These are phyloP conservation scores for Cyphomyrus discorhynchus DNA, from an alignment of 2,113 vertebrate species.

Conservation along the genomic window DNA sequence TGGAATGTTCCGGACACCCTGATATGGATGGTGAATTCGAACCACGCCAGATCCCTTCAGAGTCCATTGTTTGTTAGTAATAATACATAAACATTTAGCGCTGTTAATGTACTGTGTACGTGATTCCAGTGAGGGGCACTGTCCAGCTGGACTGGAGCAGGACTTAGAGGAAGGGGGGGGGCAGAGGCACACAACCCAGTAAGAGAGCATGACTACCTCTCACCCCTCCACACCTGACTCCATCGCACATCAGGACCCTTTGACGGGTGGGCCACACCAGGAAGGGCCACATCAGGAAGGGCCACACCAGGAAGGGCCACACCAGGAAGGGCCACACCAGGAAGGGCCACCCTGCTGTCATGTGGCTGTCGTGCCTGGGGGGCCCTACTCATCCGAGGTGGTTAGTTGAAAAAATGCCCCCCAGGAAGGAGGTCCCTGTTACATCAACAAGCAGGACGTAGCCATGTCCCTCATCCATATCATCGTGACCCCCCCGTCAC, in stretches of 20 bases:
- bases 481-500: background rate
- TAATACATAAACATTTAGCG: background rate
- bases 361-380: constrained; percentile 36
- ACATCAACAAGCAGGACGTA: background rate
- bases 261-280: constrained; percentile 46
- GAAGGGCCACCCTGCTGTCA: constrained; percentile 7
- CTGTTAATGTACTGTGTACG: background rate
- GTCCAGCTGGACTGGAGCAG: background rate
- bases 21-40: background rate
- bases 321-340: constrained; percentile 40
- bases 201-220: constrained; percentile 11
- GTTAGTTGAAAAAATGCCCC: background rate
- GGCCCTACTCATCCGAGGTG: background rate
- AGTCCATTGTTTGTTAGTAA: background rate
- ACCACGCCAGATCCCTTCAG: background rate
- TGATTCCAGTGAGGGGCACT: background rate
- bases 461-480: background rate
- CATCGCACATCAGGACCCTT: constrained; percentile 35
- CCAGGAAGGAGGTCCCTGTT: too few relatives aligned
- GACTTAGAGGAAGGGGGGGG: background rate
- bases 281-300: constrained; percentile 34
- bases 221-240: background rate
- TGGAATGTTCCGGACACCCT: background rate
- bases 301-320: constrained; percentile 22
- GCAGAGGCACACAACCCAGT: background rate